Base-by-base conservation (phyloP, 2,888 invertebrate genomes). In the Nomada flava region DNA sequence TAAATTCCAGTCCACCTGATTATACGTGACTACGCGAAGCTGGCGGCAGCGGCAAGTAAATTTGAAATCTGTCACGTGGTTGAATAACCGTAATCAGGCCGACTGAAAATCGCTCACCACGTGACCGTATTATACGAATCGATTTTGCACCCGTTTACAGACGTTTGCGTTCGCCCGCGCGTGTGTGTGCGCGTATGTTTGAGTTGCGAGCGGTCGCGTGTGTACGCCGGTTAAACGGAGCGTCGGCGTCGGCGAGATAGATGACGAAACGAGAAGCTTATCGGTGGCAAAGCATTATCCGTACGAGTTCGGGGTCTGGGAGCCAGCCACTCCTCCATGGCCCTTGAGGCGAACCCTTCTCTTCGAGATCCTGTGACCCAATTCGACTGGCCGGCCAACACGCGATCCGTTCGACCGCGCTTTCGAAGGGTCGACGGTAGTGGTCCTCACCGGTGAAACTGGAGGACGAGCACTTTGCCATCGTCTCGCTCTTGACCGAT, bases 61-160 rank as follows among this genome's bases (percentile, higher is more conserved):
- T 84, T 83, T 83, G 77, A 77, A 83, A 79, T 74, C 79, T 76
- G 83, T 84, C 79, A 76, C 74, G 75, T 70, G 83, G 72, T 77
- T 85, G 83, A 85, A 85, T 85, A 83, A 85, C 75, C 84, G 84
- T 83, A 83, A 85, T 85, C 84, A 83, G 83, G 70, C 47, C 62
- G 75, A 59, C 70, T 78, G 83, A 80, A 83, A 83, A 83, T 85
- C 83, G 75, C 73, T 63, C 77, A 64, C 69, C 78, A 71, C 76
- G 76, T 76, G 76, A 72, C 71, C 71, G 62, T 75, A 59, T 79
- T 71, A 72, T 53, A 59, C 65, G 73, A 70, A 82, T 83, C 83
- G 83, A 83, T 83, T 69, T 76, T 44, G 77, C 72, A 55, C 64
- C 63, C 71, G 67, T 74, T 71, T 68, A 47, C 74, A 60, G 65